Percentiles rank a stretch among this genome's conserved stretches.
phyloP scores from a whole-genome alignment of 2,113 vertebrate species.

The Pagrus major region DNA sequence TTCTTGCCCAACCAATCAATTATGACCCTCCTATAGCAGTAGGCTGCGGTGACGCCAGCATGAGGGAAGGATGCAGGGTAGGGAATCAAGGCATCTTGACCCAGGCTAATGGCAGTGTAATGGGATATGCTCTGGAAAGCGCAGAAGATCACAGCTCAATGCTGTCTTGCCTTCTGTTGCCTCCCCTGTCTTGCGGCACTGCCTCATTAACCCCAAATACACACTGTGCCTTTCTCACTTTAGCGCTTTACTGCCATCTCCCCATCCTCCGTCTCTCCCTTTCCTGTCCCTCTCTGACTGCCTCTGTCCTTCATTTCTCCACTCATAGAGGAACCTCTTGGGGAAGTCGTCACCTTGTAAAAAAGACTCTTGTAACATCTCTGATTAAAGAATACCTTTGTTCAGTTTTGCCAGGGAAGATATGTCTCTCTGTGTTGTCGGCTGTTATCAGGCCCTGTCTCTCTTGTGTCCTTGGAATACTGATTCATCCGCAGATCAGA shows the following conservation, averaged over 20 bases:
- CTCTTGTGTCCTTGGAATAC: slow-evolving; percentile 62
- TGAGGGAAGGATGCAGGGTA: slow-evolving; percentile 16
- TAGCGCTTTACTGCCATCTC: slow-evolving; percentile 16
- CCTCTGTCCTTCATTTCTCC: slow-evolving; percentile 41
- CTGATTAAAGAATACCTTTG: slow-evolving; percentile 65
- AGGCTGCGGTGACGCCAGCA: slow-evolving; percentile 7
- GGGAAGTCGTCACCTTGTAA: slow-evolving; percentile 54
- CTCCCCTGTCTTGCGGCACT: slow-evolving; percentile 31
- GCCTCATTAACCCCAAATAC: slow-evolving; percentile 74
- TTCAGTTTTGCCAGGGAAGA: slow-evolving; percentile 43
- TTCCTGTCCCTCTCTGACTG: slow-evolving; percentile 3
- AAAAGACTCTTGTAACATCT: slow-evolving; percentile 34
- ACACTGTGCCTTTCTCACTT: slow-evolving; percentile 44
- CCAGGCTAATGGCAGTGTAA: slow-evolving; percentile 66
- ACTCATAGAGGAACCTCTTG: slow-evolving; percentile 27
- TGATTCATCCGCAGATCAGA: slow-evolving; percentile 57
- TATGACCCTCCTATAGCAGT: slow-evolving; percentile 46
- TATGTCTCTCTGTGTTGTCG: slow-evolving; percentile 27
- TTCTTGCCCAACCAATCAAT: slow-evolving; percentile 68
- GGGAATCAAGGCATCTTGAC: slow-evolving; percentile 54
- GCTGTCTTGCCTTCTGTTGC: slow-evolving; percentile 46
- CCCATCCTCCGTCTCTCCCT: slow-evolving; percentile 23
- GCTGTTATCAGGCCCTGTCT: slow-evolving; percentile 34
- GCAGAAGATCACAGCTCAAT: slow-evolving; percentile 41
- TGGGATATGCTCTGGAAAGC: slow-evolving; percentile 62